phyloP scores from a whole-genome alignment of 35 echinoderm and acorn worm genomes.

The Acanthaster planci region DNA sequence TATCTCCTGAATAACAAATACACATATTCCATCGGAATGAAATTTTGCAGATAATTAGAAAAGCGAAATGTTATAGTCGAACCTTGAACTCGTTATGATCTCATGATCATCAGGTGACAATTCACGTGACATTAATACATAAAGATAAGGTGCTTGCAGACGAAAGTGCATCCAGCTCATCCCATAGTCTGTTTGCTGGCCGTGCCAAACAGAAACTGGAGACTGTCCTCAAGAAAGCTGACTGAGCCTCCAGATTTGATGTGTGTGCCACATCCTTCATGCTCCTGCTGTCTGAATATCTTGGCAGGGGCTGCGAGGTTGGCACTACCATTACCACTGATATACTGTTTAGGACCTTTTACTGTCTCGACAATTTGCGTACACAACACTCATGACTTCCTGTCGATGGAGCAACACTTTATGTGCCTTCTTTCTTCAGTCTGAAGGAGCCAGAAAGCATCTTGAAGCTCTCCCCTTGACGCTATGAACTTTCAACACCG shows the following conservation, averaged over 20 bases:
- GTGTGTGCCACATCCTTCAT: neutral
- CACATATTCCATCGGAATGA: no score
- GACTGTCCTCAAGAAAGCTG: neutral
- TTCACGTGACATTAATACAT: no score
- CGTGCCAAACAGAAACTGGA: neutral
- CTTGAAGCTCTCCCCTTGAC: neutral
- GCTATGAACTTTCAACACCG: no score
- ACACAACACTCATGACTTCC: neutral
- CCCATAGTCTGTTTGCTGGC: neutral
- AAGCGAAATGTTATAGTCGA: no score
- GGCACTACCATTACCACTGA: neutral
- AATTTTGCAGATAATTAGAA: no score
- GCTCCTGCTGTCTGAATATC: conserved; percentile 13
- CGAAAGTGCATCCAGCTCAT: neutral
- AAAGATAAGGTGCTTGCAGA: neutral
- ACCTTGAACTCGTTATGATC: no score
- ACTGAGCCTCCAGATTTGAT: neutral
- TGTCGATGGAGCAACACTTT: neutral
- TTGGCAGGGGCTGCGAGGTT: neutral
- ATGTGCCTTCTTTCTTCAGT: neutral
- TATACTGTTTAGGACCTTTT: neutral
- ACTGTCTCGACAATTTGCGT: neutral
- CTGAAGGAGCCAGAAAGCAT: neutral
- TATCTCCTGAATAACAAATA: no score
- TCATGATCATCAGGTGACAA: no score